phyloP scores from a whole-genome alignment of 2,888 invertebrate genomes.

The Lepidochrysops patricia region DNA sequence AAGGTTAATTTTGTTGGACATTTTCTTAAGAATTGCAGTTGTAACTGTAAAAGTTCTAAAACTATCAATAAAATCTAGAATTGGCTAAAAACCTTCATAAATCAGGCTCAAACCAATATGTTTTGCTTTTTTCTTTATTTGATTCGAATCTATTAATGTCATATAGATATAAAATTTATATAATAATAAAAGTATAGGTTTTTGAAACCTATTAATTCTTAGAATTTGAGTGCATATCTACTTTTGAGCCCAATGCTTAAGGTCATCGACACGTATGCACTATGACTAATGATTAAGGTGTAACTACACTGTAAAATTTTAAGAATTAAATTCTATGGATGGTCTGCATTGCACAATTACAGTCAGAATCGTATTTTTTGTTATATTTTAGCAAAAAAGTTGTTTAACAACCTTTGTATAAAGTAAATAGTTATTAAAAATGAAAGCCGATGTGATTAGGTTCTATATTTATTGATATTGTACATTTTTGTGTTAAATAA shows the following conservation, averaged over 20 bases:
- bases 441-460: conserved; percentile 62
- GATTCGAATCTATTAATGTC: background rate
- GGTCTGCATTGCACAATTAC: conserved; percentile 16
- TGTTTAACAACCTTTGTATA: conserved; percentile 62
- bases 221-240: background rate
- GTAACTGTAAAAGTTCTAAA: background rate
- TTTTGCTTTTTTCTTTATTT: background rate
- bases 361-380: conserved; percentile 15
- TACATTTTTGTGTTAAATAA: conserved; percentile 72
- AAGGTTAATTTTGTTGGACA: background rate
- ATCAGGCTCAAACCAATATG: background rate
- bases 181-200: background rate
- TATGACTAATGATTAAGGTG: background rate
- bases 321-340: conserved; percentile 12
- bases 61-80: background rate
- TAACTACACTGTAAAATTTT: background rate
- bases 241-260: background rate
- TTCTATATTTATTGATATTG: conserved; percentile 70
- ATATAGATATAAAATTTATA: background rate
- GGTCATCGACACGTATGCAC: background rate
- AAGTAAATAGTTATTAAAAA: conserved; percentile 51
- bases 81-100: background rate
- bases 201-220: background rate
- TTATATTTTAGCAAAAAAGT: conserved; percentile 30
- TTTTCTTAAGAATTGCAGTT: background rate